Conservation (phyloP, 2,888 invertebrate genomes). For the Machimus atricapillus region DNA sequence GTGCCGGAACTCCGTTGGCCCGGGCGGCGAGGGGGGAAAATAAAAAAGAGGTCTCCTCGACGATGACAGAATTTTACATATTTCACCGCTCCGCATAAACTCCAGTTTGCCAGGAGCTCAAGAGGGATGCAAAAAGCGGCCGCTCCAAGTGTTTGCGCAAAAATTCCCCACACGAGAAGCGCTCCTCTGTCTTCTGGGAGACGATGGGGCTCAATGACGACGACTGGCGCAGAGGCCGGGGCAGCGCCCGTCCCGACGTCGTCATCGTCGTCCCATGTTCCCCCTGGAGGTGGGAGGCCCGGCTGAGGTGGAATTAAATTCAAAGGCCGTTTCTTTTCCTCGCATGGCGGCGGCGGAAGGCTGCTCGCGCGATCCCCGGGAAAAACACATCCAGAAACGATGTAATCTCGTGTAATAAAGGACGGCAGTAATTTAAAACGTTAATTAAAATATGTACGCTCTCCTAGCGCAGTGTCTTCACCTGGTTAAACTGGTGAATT, state of each 20-base stretch:
- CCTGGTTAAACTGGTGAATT: slow-evolving; percentile 50
- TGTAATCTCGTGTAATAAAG: slow-evolving; percentile 46
- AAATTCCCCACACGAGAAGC: not conserved
- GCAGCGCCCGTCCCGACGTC: not conserved
- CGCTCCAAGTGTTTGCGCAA: not conserved
- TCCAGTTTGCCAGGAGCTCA: not conserved
- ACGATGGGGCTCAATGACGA: not conserved
- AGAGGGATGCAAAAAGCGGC: not conserved
- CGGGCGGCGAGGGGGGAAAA: not conserved
- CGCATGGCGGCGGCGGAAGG: not conserved
- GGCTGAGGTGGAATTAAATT: slow-evolving; percentile 6
- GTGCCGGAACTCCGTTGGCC: not conserved
- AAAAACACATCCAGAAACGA: slow-evolving; percentile 33
- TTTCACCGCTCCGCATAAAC: not conserved
- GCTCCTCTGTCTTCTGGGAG: not conserved
- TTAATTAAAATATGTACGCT: slow-evolving; percentile 50
- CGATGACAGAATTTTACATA: not conserved
- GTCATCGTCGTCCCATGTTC: not conserved
- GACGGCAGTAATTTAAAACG: slow-evolving; percentile 51
- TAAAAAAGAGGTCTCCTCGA: not conserved
- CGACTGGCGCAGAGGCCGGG: not conserved
- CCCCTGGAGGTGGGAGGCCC: not conserved
- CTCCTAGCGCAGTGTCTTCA: slow-evolving; percentile 48
- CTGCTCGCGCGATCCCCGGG: not conserved
- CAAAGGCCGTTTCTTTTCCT: slow-evolving; percentile 12